Evolutionary conservation across 2,797 vertebrate species (phyloP).

Genomic region (Emydoidea blandingii): DNA sequence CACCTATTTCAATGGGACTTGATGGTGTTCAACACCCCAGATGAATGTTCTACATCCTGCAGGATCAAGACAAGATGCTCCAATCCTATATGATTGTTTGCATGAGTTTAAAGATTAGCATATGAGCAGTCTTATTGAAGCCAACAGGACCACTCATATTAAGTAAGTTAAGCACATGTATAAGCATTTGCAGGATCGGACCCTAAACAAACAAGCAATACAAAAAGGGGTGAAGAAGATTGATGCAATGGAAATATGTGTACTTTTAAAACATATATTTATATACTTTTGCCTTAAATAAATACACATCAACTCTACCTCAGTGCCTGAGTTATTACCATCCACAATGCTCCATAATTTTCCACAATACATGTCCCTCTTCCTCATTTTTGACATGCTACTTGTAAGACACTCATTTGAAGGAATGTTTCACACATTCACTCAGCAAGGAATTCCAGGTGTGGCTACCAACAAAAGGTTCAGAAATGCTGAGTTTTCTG

Average conservation of each 20-base stretch:
- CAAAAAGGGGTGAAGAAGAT: background rate
- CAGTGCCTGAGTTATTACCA: background rate
- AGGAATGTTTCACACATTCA: background rate
- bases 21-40: background rate
- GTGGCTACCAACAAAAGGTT: background rate
- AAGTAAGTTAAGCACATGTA: background rate
- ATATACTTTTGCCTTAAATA: background rate
- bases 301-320: background rate
- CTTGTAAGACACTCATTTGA: background rate
- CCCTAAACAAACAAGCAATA: background rate
- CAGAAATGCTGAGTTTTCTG: constrained; percentile 9
- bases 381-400: background rate
- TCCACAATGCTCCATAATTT: background rate
- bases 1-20: background rate
- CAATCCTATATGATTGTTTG: background rate
- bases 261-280: background rate
- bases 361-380: background rate
- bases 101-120: background rate
- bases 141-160: background rate
- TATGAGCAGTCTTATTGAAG: background rate
- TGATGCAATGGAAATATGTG: background rate
- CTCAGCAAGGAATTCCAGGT: background rate
- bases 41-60: background rate
- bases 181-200: background rate
- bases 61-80: background rate